Evolutionary conservation across 2,888 invertebrate species (phyloP).

Genomic region (Bugulina stolonifera): DNA sequence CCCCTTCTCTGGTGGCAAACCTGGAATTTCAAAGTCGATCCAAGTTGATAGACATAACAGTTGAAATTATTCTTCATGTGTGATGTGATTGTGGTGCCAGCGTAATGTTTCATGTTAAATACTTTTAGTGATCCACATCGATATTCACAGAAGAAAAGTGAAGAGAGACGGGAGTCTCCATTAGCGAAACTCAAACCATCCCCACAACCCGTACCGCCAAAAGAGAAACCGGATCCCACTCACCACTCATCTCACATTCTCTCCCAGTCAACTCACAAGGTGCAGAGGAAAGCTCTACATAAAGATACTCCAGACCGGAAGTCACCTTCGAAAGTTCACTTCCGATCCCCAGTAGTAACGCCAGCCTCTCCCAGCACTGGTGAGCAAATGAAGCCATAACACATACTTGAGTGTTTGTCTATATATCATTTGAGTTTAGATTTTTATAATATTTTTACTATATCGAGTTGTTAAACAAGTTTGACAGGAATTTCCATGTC

Average conservation of each 20-base stretch:
- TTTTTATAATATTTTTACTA: no score
- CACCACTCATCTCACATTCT: neutral
- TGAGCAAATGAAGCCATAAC: no score
- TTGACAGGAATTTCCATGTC: no score
- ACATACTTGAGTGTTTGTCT: no score
- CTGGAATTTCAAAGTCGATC: no score
- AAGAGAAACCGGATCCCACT: neutral
- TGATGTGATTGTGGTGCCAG: no score
- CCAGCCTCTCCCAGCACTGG: neutral
- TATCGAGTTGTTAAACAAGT: no score
- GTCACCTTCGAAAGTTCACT: neutral
- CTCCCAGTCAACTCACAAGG: neutral
- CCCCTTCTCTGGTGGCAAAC: no score
- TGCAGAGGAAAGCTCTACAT: neutral
- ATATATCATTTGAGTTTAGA: no score
- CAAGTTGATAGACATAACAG: no score
- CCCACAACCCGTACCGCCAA: neutral
- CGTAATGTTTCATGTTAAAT: no score
- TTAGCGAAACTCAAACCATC: neutral
- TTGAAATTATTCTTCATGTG: no score
- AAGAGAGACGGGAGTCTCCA: conserved; percentile 13
- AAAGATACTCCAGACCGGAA: neutral
- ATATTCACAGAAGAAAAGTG: neutral
- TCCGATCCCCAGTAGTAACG: neutral
- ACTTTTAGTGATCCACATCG: conserved; percentile 3